phyloP scores from a whole-genome alignment of 2,113 vertebrate species.

The Numida meleagris region DNA sequence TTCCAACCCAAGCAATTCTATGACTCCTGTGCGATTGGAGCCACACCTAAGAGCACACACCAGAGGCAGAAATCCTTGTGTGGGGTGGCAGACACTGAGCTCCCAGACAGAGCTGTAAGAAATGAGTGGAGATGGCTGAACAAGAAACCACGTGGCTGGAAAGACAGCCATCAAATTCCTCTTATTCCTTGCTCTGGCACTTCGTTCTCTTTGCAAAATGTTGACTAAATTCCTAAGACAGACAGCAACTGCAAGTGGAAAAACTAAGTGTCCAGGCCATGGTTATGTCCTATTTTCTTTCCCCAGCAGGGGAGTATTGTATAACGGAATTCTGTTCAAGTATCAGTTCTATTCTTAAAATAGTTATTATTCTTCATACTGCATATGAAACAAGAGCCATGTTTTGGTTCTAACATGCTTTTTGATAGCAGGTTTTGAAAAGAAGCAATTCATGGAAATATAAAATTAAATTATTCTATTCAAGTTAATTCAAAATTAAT shows the following conservation, averaged over 20 bases:
- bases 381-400: constrained; percentile 42
- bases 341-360: constrained; percentile 55
- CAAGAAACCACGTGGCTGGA: constrained; percentile 15
- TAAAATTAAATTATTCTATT: background rate
- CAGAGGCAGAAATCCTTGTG: background rate
- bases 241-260: constrained; percentile 45
- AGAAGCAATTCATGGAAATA: background rate
- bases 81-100: background rate
- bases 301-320: constrained; percentile 47
- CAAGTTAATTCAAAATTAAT: background rate
- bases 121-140: background rate
- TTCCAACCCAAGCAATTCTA: too few species aligned
- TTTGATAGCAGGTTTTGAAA: background rate
- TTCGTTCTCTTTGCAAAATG: constrained; percentile 8
- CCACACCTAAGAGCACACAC: background rate
- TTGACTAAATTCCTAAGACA: constrained; percentile 30
- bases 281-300: constrained; percentile 53
- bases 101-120: background rate
- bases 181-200: constrained; percentile 28
- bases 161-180: constrained; percentile 56
- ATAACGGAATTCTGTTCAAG: constrained; percentile 44
- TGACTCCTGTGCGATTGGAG: background rate
- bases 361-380: constrained; percentile 54
- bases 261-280: constrained; percentile 34
- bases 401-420: background rate